Percentiles rank a stretch among this genome's conserved stretches.
phyloP scores from a whole-genome alignment of 2,888 invertebrate species.

The Busseola fusca region DNA sequence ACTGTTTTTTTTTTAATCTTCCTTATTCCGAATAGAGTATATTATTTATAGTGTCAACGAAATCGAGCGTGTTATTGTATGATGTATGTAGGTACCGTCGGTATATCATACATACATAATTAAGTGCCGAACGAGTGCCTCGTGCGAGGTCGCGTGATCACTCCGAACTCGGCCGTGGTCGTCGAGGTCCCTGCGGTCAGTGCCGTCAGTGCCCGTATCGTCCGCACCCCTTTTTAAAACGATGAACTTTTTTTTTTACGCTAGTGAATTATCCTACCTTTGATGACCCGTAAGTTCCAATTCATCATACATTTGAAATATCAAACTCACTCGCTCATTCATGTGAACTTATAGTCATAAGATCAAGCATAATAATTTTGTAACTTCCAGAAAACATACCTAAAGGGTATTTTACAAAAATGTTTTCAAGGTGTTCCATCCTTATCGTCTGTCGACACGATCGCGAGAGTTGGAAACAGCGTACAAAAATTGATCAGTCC shows the following conservation, averaged over 20 bases:
- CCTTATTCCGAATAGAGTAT: too few species aligned
- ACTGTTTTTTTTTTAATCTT: too few species aligned
- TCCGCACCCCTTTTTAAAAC: not conserved
- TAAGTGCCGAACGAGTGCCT: not conserved
- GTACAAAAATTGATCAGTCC: not conserved
- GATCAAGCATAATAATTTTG: not conserved
- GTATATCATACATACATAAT: slow-evolving; percentile 1
- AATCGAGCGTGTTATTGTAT: not conserved
- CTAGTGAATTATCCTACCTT: not conserved
- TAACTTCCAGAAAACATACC: not conserved
- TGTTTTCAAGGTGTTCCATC: not conserved
- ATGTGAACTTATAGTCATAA: not conserved
- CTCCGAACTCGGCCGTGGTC: slow-evolving; percentile 7
- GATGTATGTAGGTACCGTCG: not conserved
- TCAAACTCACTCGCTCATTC: not conserved
- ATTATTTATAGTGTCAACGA: not conserved
- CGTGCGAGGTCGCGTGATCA: slow-evolving; percentile 2
- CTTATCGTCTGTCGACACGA: not conserved
- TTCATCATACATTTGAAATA: not conserved
- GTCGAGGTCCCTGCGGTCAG: slow-evolving; percentile 5
- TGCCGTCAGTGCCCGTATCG: not conserved
- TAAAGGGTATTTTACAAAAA: not conserved
- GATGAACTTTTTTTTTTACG: not conserved
- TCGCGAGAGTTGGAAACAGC: not conserved
- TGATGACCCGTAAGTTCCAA: not conserved